Evolutionary conservation across 2,888 invertebrate species (phyloP), one percentile per base, ranked within the genome.

Genomic region (Mellilla xanthometata): DNA sequence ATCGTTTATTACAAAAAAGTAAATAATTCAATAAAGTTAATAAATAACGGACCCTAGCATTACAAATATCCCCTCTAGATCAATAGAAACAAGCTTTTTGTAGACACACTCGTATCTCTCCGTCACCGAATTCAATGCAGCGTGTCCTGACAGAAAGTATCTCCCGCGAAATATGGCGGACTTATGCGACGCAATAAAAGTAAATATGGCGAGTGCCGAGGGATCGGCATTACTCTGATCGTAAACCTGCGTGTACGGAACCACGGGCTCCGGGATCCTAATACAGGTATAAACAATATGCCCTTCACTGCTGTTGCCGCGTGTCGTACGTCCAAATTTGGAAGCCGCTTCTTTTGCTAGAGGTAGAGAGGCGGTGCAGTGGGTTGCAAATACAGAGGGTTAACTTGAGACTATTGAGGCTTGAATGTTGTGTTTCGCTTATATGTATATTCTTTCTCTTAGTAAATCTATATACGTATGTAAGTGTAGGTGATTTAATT

Each of bases 121-220:
- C 44, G 46, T 46, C 39, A 42, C 44, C 35, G 47, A 52, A 47
- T 47, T 49, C 46, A 47, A 52, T 51, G 52, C 48, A 51, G 39
- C 35, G 24, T 22, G 26, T 31, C 46, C 42, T 42, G 44, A 38
- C 48, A 52, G 51, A 53, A 52, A 49, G 48, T 58, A 45, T 46
- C 49, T 53, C 48, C 26, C 49, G 35, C 47, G 49, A 68, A 62
- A 69, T 65, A 65, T 63, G 60, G 58, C 53, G 48, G 54, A 53
- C 52, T 56, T 56, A 55, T 43, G 57, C 55, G 50, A 54, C 58
- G 65, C 68, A 69, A 74, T 77, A 76, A 77, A 77, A 74, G 72
- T 72, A 75, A 75, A 76, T 74, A 76, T 72, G 65, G 66, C 64
- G 59, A 64, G 61, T 62, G 60, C 60, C 56, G 58, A 55, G 62